Evolutionary conservation across 2,888 invertebrate species (phyloP).

Genomic region (Acrobasis repandana): DNA sequence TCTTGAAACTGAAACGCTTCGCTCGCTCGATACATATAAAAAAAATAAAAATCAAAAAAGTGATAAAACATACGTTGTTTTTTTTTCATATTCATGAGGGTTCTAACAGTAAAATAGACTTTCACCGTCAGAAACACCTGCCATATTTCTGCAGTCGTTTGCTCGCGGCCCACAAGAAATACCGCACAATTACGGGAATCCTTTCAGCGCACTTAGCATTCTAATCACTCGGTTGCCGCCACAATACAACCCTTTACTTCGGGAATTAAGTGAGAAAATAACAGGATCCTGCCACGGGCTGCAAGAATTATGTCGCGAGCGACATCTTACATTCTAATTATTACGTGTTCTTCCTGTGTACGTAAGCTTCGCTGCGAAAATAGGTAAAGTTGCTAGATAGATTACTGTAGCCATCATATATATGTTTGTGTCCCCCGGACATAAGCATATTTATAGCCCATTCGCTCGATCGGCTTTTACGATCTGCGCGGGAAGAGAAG

Average conservation of each 20-base stretch:
- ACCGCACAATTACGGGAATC: conserved; percentile 72
- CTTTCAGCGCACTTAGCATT: conserved; percentile 75
- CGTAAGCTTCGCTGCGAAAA: too few species aligned
- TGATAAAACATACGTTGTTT: too few species aligned
- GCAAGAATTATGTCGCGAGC: conserved; percentile 61
- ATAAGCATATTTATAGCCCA: too few species aligned
- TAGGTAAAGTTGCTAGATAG: too few species aligned
- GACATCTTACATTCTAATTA: conserved; percentile 53
- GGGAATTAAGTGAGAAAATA: conserved; percentile 75
- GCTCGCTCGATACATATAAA: too few species aligned
- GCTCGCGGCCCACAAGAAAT: conserved; percentile 9
- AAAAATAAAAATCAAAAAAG: too few species aligned
- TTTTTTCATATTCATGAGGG: not conserved
- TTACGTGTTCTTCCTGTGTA: not conserved
- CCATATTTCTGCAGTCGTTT: not conserved
- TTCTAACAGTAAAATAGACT: not conserved
- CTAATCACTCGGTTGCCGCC: conserved; percentile 69
- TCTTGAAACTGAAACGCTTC: too few species aligned
- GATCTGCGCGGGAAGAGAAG: too few species aligned
- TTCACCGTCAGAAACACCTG: conserved; percentile 5
- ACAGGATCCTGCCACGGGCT: conserved; percentile 50
- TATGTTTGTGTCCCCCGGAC: too few species aligned
- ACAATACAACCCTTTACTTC: conserved; percentile 72
- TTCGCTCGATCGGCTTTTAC: too few species aligned
- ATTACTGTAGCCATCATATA: too few species aligned